phyloP scores from a whole-genome alignment of 2,113 vertebrate genomes.

The Marmota monax region DNA sequence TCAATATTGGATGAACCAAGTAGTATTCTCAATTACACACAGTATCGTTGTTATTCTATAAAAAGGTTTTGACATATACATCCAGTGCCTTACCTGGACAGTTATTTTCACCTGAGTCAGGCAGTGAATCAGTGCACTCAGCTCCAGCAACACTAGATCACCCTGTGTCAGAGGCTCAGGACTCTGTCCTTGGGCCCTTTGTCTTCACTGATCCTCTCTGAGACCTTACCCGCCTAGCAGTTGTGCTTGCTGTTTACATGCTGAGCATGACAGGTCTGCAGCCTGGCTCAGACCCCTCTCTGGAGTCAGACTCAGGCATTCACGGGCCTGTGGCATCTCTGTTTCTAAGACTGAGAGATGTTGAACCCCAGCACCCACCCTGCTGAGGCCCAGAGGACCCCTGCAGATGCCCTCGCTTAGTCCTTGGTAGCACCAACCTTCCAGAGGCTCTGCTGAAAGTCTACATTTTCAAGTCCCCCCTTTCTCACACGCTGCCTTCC shows the following conservation, averaged over 20 bases:
- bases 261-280: neutral
- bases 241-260: neutral
- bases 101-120: neutral
- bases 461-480: no score
- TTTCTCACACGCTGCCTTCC: neutral
- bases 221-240: neutral
- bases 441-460: no score
- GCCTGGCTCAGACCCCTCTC: neutral
- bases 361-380: neutral
- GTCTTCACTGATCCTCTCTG: neutral
- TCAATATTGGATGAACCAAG: neutral
- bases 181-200: neutral
- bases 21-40: neutral
- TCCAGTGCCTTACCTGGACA: neutral
- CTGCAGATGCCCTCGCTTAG: accelerated
- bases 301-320: neutral
- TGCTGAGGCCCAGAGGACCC: no score
- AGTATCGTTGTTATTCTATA: neutral
- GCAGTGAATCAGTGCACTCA: neutral
- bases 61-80: neutral
- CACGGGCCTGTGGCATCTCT: neutral
- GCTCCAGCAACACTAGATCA: neutral
- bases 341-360: neutral
- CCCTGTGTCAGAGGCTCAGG: neutral
- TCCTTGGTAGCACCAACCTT: neutral